phyloP scores from a whole-genome alignment of 2,888 invertebrate genomes.

The Ochropleura plecta region DNA sequence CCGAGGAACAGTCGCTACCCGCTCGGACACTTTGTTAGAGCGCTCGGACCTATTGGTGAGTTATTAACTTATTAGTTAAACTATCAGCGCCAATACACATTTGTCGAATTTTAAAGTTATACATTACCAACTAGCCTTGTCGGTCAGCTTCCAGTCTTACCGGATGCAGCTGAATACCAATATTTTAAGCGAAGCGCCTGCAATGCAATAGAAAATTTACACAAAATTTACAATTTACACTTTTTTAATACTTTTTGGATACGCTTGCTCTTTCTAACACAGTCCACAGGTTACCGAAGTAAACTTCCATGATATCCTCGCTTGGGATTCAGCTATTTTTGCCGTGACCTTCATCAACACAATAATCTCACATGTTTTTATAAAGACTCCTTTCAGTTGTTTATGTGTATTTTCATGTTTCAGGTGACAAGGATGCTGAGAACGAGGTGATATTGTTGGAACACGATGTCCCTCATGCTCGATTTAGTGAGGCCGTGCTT shows the following conservation, averaged over 20 bases:
- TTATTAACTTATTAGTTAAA: slow-evolving; percentile 57
- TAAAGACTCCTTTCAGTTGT: neutral
- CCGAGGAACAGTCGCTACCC: slow-evolving; percentile 98
- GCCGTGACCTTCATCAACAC: neutral
- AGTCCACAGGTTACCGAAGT: neutral
- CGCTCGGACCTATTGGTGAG: slow-evolving; percentile 94
- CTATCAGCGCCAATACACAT: too few species aligned
- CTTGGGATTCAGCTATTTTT: neutral
- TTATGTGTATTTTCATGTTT: neutral
- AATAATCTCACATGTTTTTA: too few species aligned
- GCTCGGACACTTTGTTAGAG: slow-evolving; percentile 98
- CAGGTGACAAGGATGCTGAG: slow-evolving; percentile 98
- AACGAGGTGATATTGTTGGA: slow-evolving; percentile 98
- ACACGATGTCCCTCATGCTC: slow-evolving; percentile 98
- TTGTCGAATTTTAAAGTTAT: too few species aligned
- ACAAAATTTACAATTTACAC: too few species aligned
- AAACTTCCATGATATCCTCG: neutral
- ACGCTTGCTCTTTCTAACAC: neutral
- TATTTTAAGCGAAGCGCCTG: too few species aligned
- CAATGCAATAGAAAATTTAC: too few species aligned
- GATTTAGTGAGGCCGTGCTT: slow-evolving; percentile 98
- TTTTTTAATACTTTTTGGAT: too few species aligned
- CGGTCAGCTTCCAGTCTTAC: too few species aligned
- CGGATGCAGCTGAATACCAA: too few species aligned
- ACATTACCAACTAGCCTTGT: too few species aligned